Evolutionary conservation across 2,888 invertebrate genomes (phyloP).

Genomic region (Lapara coniferarum): DNA sequence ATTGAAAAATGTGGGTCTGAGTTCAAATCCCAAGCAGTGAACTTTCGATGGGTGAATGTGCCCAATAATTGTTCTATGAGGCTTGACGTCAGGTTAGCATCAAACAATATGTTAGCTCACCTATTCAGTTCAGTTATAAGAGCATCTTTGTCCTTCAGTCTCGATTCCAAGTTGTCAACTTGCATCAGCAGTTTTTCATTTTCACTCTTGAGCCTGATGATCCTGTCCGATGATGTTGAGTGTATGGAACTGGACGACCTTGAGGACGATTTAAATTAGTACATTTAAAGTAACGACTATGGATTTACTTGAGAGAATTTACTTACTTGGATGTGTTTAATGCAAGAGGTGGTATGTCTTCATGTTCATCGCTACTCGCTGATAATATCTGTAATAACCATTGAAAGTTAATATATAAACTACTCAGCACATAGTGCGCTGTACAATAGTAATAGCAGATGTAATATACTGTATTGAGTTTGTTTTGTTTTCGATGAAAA

Average conservation of each 20-base stretch:
- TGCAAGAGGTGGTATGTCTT: constrained; percentile 71
- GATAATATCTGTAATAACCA: constrained; percentile 64
- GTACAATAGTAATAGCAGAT: no score
- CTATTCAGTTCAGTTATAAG: constrained; percentile 75
- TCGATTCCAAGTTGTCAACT: constrained; percentile 61
- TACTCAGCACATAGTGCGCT: no score
- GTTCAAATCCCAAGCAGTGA: no score
- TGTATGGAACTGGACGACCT: constrained; percentile 71
- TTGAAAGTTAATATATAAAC: no score
- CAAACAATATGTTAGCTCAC: constrained; percentile 40
- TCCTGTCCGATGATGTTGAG: constrained; percentile 68
- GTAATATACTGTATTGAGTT: no score
- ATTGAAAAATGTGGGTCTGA: no score
- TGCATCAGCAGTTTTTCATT: constrained; percentile 69
- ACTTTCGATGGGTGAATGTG: no score
- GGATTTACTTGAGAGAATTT: neutral
- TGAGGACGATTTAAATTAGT: neutral
- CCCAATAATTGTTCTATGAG: no score
- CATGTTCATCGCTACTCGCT: constrained; percentile 73
- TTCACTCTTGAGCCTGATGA: constrained; percentile 58
- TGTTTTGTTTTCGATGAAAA: no score
- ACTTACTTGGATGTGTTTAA: constrained; percentile 74
- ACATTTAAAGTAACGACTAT: no score
- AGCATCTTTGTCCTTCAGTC: constrained; percentile 73
- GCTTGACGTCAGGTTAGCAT: no score